Conservation (phyloP, 1,140 invertebrate genomes). For the Nasonia vitripennis region DNA sequence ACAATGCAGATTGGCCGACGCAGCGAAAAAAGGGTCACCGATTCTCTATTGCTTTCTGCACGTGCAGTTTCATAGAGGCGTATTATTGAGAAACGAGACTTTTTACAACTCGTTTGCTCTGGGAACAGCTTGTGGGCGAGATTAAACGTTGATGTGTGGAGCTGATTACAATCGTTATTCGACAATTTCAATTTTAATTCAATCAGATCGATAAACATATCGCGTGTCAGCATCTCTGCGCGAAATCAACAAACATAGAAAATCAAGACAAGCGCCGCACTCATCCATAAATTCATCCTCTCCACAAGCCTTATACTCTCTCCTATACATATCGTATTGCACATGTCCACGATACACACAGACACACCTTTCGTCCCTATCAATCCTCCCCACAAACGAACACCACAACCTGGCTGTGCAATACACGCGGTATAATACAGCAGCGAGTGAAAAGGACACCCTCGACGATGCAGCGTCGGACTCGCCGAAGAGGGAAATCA, state of each 20-base stretch:
- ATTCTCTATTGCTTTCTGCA: not conserved
- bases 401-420: not conserved
- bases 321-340: not conserved
- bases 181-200: too few species aligned
- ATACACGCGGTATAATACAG: not conserved
- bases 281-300: not conserved
- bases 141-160: not conserved
- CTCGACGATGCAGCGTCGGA: not conserved
- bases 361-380: not conserved
- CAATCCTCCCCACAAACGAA: not conserved
- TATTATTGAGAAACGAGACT: not conserved
- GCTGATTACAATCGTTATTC: too few species aligned
- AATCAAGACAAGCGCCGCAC: not conserved
- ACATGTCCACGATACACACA: not conserved
- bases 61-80: not conserved
- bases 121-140: not conserved
- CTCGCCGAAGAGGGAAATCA: slow-evolving; percentile 60
- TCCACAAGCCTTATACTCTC: not conserved
- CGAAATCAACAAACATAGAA: slow-evolving; percentile 16
- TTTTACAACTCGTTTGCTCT: not conserved
- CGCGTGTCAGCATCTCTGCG: too few species aligned
- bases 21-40: not conserved
- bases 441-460: slow-evolving; percentile 5
- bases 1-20: not conserved
- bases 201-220: too few species aligned